phyloP scores from a whole-genome alignment of 2,113 vertebrate genomes.

The Tetrao urogallus region DNA sequence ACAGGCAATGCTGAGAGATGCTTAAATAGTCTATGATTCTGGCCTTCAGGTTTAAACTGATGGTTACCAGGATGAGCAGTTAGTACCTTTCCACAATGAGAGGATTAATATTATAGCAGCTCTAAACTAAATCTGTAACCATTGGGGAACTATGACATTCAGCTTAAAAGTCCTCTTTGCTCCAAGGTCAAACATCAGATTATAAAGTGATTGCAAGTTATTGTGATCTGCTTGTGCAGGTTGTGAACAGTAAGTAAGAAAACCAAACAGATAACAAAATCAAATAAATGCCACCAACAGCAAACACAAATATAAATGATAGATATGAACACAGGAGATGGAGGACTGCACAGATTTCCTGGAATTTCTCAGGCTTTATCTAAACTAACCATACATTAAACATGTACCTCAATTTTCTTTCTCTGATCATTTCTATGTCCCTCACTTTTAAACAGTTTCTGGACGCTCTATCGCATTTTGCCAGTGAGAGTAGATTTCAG shows the following conservation, averaged over 20 bases:
- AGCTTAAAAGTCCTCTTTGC: neutral
- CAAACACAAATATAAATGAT: neutral
- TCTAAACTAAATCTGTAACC: neutral
- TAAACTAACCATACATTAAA: neutral
- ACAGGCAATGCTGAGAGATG: neutral
- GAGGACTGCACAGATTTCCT: neutral
- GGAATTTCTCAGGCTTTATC: neutral
- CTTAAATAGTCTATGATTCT: neutral
- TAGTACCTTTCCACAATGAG: neutral
- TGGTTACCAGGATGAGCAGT: neutral
- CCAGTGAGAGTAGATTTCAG: neutral
- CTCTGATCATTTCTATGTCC: neutral
- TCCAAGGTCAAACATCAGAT: neutral
- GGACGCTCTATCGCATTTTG: neutral
- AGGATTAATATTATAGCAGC: neutral
- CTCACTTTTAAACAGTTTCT: neutral
- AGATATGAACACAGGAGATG: neutral
- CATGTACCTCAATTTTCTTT: neutral
- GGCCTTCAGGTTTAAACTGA: neutral
- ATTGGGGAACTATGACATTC: neutral
- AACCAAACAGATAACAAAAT: neutral
- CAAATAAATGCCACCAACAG: neutral
- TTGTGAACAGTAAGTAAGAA: neutral
- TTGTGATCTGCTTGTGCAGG: neutral
- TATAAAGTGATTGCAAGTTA: neutral